Conservation (phyloP, 2,113 vertebrate genomes). For the Neofelis nebulosa region DNA sequence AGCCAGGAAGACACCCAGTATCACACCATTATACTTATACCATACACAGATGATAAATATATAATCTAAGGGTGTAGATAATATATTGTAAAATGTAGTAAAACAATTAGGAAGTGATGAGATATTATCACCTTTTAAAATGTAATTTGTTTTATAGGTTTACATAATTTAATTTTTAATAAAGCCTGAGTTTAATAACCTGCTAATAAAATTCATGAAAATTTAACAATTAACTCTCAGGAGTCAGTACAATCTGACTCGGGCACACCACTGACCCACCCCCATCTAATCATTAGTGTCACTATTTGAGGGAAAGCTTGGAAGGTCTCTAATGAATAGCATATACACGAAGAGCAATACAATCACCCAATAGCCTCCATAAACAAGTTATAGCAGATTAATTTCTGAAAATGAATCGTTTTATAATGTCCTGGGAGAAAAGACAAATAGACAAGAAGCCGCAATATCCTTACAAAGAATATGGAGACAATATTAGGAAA, state of each 20-base stretch:
- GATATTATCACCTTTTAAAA: not conserved
- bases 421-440: not conserved
- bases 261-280: not conserved
- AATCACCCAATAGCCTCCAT: not conserved
- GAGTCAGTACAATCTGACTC: not conserved
- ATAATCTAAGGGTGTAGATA: not conserved
- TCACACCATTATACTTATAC: not conserved
- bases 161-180: conserved; percentile 15
- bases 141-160: not conserved
- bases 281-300: not conserved
- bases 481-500: not conserved
- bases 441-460: not conserved
- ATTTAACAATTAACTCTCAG: not conserved
- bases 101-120: not conserved
- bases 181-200: not conserved
- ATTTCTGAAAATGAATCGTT: not conserved
- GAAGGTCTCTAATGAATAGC: not conserved
- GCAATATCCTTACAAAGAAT: not conserved
- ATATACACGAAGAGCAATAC: not conserved
- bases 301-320: not conserved
- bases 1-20: not conserved
- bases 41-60: not conserved
- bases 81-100: not conserved
- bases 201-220: conserved; percentile 5
- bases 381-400: not conserved